A percentile compares a stretch with the other conserved stretches of the same genome.
Evolutionary conservation across 1,140 invertebrate species (phyloP).

Genomic region (Eufriesea mexicana): DNA sequence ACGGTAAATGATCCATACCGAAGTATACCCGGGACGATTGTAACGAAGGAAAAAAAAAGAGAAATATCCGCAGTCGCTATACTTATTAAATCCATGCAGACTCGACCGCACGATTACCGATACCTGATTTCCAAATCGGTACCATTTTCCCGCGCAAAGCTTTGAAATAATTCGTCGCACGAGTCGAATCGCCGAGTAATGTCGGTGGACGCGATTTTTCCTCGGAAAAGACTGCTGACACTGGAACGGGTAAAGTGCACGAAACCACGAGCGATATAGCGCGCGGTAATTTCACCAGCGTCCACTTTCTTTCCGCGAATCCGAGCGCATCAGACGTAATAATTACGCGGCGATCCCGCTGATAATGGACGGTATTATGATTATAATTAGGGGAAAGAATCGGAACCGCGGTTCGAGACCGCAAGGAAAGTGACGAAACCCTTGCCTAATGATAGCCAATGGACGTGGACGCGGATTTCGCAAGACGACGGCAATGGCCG

Average conservation of each 20-base stretch:
- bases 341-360: constrained; percentile 51
- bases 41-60: too few relatives aligned
- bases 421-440: background rate
- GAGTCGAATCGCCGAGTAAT: too few relatives aligned
- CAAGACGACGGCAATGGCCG: background rate
- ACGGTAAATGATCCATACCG: too few relatives aligned
- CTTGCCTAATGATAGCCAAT: background rate
- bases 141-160: too few relatives aligned
- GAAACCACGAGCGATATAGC: background rate
- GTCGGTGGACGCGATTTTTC: too few relatives aligned
- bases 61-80: too few relatives aligned
- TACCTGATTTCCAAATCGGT: too few relatives aligned
- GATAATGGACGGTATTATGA: constrained; percentile 45
- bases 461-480: background rate
- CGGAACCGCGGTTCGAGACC: background rate
- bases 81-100: too few relatives aligned
- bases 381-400: constrained; percentile 48
- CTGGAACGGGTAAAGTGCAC: constrained; percentile 21
- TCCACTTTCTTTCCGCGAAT: constrained; percentile 65
- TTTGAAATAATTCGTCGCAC: too few relatives aligned
- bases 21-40: too few relatives aligned
- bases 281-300: constrained; percentile 48
- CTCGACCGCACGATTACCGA: too few relatives aligned
- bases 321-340: constrained; percentile 48
- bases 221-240: too few relatives aligned